phyloP scores from a whole-genome alignment of 2,113 vertebrate species.

The Psilopogon haemacephalus region DNA sequence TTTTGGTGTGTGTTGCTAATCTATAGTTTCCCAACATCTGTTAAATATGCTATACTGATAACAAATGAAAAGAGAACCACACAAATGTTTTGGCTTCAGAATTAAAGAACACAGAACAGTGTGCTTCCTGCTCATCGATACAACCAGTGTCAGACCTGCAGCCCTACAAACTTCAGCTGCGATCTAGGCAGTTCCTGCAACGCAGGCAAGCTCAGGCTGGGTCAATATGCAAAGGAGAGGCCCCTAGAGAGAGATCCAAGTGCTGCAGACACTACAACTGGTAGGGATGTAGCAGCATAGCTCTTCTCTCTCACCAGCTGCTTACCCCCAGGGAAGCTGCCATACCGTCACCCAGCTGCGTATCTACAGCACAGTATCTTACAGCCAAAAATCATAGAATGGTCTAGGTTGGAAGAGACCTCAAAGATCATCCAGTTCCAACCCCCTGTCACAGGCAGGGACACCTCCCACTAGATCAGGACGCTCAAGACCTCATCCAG shows the following conservation, averaged over 20 bases:
- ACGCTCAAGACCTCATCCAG: too few relatives aligned
- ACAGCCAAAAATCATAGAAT: too few relatives aligned
- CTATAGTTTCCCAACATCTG: not conserved
- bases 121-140: slow-evolving; percentile 4
- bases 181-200: slow-evolving; percentile 27
- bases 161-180: slow-evolving; percentile 6
- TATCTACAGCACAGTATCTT: not conserved
- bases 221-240: not conserved
- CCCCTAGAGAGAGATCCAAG: not conserved
- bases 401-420: too few relatives aligned
- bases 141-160: slow-evolving; percentile 16
- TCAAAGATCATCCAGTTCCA: too few relatives aligned
- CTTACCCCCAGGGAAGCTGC: slow-evolving; percentile 10
- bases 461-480: too few relatives aligned
- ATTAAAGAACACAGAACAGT: not conserved
- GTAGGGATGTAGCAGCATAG: not conserved
- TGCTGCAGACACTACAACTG: not conserved
- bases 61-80: slow-evolving; percentile 27
- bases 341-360: not conserved
- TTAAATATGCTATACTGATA: slow-evolving; percentile 11
- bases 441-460: too few relatives aligned
- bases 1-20: not conserved
- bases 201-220: slow-evolving; percentile 31
- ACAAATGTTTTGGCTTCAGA: not conserved
- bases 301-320: not conserved